Conservation (phyloP, 2,888 invertebrate species). For the Cryptophagus acutangulus region DNA sequence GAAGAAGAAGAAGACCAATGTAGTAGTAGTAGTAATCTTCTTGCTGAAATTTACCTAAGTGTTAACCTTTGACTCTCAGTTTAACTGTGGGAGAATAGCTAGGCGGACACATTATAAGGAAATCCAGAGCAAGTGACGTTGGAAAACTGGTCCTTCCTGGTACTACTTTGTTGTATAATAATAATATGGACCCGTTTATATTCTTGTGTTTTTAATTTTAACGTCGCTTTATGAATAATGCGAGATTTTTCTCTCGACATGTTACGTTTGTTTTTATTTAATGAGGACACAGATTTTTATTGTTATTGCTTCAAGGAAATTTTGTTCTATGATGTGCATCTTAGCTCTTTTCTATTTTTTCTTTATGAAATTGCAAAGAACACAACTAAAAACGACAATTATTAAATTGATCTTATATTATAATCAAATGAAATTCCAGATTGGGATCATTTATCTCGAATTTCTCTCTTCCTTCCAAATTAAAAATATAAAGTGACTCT, state of each 20-base stretch:
- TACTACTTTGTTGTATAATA: conserved; percentile 13
- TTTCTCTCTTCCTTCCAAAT: no score
- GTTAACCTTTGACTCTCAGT: conserved; percentile 19
- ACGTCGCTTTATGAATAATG: background rate
- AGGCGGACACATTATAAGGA: background rate
- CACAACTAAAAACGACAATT: no score
- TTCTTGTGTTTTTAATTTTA: conserved; percentile 1
- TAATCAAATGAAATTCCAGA: no score
- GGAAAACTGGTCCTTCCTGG: conserved; percentile 24
- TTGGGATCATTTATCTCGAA: no score
- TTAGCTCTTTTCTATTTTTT: no score
- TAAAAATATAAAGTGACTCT: no score
- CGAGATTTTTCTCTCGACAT: conserved; percentile 17
- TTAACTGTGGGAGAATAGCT: conserved; percentile 41
- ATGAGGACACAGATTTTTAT: conserved; percentile 19
- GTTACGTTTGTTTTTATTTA: conserved; percentile 20
- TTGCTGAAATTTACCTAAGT: conserved; percentile 1
- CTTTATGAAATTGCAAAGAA: no score
- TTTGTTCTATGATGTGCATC: no score
- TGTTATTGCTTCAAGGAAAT: conserved; percentile 15
- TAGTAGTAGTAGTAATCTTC: no score
- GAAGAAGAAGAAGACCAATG: no score
- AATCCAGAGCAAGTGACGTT: conserved; percentile 25
- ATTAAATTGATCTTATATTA: no score
- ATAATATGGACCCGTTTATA: conserved; percentile 14